Evolutionary conservation across 2,888 invertebrate species (phyloP), one percentile per base, ranked within the genome.

Genomic region (Leucania comma): DNA sequence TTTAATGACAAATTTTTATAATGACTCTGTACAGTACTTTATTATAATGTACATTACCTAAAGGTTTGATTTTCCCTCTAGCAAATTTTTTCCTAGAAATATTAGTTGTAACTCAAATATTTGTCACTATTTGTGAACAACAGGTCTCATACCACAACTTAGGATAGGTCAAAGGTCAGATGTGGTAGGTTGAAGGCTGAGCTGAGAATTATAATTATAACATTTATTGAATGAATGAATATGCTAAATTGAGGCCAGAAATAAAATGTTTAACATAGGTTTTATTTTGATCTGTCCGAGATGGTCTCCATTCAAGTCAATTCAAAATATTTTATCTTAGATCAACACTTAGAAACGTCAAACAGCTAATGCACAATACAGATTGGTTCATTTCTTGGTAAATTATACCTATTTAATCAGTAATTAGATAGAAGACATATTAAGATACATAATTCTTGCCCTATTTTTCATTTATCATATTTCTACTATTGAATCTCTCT

Each of bases 121-220:
- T n/a, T 32, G 12, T 24, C 6, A 69, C 24, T 6, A 24, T 10
- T 12, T 14, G 6, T 68, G 32, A n/a, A 6, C 32, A 24, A 32
- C 4, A 20, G 22, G 35, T 71, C 9, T 56, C 38, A 20, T 50
- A 22, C 12, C 12, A 32, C 26, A 48, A 46, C 54, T 24, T 24
- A 22, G n/a, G 2, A 50, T 12, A 50, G 42, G 22, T 35, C 42
- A 51, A 63, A 72, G 65, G 51, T 58, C 46, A 66, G 14, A 24
- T 24, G n/a, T 26, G 14, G 0, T 29, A 22, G 29, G 22, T 54
- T 54, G 24, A 54, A 48, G 32, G 32, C n/a, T 0, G 10, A 60
- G 6, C 24, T 32, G n/a, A 22, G 2, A 56, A 32, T n/a, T n/a
- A 12, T 56, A 56, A 57, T 57, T 48, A 48, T 48, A 17, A 48